phyloP scores from a whole-genome alignment of 2,888 invertebrate genomes.

The Sericinus montela region DNA sequence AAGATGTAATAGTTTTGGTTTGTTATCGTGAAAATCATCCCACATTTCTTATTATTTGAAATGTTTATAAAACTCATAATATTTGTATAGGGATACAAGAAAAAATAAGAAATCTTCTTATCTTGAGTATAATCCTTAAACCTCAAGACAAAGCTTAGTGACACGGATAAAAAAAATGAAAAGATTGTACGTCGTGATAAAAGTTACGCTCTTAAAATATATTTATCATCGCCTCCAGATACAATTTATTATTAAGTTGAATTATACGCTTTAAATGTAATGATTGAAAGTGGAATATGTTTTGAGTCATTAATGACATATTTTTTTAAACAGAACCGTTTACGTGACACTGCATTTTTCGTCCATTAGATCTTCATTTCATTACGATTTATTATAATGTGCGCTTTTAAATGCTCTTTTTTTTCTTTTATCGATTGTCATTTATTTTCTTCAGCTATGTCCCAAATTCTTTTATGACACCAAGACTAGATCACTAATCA shows the following conservation, averaged over 20 bases:
- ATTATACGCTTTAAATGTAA: slow-evolving; percentile 4
- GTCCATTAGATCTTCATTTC: not conserved
- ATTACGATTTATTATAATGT: not conserved
- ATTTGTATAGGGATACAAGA: slow-evolving; percentile 11
- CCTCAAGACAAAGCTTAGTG: slow-evolving; percentile 38
- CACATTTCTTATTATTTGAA: not conserved
- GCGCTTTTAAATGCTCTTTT: not conserved
- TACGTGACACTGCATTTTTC: not conserved
- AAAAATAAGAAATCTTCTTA: slow-evolving; percentile 28
- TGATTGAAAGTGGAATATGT: slow-evolving; percentile 2
- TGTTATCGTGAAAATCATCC: too few relatives aligned
- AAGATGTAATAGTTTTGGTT: too few relatives aligned
- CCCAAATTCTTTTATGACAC: too few relatives aligned
- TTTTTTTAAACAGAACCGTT: slow-evolving; percentile 2
- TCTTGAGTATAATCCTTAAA: slow-evolving; percentile 33
- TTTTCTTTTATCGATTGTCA: not conserved
- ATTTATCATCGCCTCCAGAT: slow-evolving; percentile 15
- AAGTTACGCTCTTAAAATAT: slow-evolving; percentile 26
- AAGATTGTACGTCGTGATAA: slow-evolving; percentile 41
- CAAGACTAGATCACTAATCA: too few relatives aligned
- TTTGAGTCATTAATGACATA: not conserved
- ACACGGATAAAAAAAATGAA: slow-evolving; percentile 36
- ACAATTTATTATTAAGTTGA: slow-evolving; percentile 7
- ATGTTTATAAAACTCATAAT: slow-evolving; percentile 6
- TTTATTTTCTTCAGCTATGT: too few relatives aligned